phyloP scores from a whole-genome alignment of 1,140 invertebrate species.

The Ostrea denselamellosa region DNA sequence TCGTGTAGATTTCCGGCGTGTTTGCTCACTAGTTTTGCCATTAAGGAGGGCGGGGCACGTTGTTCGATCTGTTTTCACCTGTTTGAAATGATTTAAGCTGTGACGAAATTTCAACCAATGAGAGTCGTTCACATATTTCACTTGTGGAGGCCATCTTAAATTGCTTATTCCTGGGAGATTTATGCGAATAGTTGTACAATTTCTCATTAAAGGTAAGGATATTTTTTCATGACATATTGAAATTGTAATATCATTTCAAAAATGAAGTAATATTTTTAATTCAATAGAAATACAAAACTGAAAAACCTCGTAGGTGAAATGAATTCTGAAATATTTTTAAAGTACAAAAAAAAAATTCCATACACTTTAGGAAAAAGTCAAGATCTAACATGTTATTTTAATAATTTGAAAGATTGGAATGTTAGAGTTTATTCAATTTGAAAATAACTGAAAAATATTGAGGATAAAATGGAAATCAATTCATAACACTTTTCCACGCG shows the following conservation, averaged over 20 bases:
- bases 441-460: too few relatives aligned
- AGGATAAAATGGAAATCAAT: too few relatives aligned
- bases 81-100: neutral
- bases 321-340: neutral
- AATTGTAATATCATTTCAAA: neutral
- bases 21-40: neutral
- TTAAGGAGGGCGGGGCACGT: constrained; percentile 4
- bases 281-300: neutral
- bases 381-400: too few relatives aligned
- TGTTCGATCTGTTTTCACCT: neutral
- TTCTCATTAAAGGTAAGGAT: neutral
- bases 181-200: neutral
- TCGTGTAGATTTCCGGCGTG: neutral
- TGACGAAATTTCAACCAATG: neutral
- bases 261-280: neutral
- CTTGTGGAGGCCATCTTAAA: constrained; percentile 23
- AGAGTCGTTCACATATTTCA: neutral
- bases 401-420: too few relatives aligned
- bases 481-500: too few relatives aligned
- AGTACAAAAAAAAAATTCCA: too few relatives aligned
- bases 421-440: too few relatives aligned
- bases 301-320: neutral
- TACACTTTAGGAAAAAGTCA: too few relatives aligned
- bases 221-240: neutral
- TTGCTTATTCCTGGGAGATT: neutral